Evolutionary conservation across 2,113 vertebrate genomes (phyloP).

Genomic region (Scomber japonicus): DNA sequence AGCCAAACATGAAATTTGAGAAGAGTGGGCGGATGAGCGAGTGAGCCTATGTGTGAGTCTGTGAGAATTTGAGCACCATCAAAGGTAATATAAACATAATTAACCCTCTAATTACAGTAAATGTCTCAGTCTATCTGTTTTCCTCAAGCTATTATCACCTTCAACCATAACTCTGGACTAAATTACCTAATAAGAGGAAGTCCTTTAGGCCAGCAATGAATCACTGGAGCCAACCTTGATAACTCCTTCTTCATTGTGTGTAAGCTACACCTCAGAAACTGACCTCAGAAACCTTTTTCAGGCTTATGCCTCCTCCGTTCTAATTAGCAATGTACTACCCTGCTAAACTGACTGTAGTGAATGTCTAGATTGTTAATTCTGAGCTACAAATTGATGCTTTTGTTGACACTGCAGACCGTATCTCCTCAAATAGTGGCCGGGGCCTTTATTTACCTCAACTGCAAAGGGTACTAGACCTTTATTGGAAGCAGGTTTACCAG

Average conservation of each 20-base stretch:
- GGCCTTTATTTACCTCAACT: no score
- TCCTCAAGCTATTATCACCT: slow-evolving; percentile 71
- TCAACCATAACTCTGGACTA: slow-evolving; percentile 70
- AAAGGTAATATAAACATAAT: slow-evolving; percentile 78
- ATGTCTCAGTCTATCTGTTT: slow-evolving; percentile 70
- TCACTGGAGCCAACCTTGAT: slow-evolving; percentile 60
- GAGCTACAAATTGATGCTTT: slow-evolving; percentile 14
- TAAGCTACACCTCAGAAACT: slow-evolving; percentile 58
- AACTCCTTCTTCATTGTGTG: slow-evolving; percentile 52
- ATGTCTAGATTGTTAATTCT: slow-evolving; percentile 31
- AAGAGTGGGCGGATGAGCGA: slow-evolving; percentile 44
- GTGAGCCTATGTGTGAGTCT: slow-evolving; percentile 23
- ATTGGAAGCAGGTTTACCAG: no score
- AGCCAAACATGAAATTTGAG: slow-evolving; percentile 49
- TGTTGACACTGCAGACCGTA: neutral
- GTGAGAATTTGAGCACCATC: slow-evolving; percentile 66
- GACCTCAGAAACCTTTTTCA: slow-evolving; percentile 55
- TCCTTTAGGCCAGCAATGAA: slow-evolving; percentile 68
- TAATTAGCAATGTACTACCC: slow-evolving; percentile 35
- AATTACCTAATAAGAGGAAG: slow-evolving; percentile 67
- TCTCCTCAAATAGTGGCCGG: no score
- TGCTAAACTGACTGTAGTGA: slow-evolving; percentile 43
- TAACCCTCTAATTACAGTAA: slow-evolving; percentile 78
- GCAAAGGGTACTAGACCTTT: no score
- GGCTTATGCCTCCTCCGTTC: slow-evolving; percentile 37